Conservation (phyloP, 2,113 vertebrate species). For the Thomomys bottae region DNA sequence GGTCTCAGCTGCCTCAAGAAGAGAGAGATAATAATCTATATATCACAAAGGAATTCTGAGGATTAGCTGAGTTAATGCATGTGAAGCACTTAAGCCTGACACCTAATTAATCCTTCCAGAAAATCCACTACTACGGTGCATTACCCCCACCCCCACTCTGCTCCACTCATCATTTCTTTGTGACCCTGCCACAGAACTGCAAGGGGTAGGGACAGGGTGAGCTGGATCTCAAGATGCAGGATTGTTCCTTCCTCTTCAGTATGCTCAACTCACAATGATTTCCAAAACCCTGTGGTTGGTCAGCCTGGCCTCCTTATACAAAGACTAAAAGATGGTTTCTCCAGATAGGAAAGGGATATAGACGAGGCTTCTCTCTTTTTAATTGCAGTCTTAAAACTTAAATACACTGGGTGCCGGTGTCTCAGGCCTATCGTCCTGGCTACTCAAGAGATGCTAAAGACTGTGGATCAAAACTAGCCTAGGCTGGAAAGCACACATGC, state of each 20-base stretch:
- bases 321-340: neutral
- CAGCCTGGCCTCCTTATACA: neutral
- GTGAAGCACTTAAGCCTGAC: slow-evolving; percentile 24
- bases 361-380: neutral
- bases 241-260: neutral
- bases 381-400: slow-evolving; percentile 1
- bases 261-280: neutral
- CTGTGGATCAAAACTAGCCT: too few relatives aligned
- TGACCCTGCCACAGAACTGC: neutral
- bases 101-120: slow-evolving; percentile 43
- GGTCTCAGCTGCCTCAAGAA: neutral
- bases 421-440: too few relatives aligned
- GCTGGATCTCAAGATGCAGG: neutral
- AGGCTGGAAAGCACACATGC: too few relatives aligned
- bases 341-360: neutral
- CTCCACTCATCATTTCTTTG: neutral
- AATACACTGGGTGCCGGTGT: too few relatives aligned
- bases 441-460: too few relatives aligned
- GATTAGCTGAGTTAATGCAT: neutral
- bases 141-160: neutral
- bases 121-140: neutral
- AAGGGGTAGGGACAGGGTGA: neutral
- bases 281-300: neutral
- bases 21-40: neutral
- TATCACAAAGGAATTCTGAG: neutral